phyloP scores from a whole-genome alignment of 2,797 vertebrate genomes.

The Tadarida brasiliensis region DNA sequence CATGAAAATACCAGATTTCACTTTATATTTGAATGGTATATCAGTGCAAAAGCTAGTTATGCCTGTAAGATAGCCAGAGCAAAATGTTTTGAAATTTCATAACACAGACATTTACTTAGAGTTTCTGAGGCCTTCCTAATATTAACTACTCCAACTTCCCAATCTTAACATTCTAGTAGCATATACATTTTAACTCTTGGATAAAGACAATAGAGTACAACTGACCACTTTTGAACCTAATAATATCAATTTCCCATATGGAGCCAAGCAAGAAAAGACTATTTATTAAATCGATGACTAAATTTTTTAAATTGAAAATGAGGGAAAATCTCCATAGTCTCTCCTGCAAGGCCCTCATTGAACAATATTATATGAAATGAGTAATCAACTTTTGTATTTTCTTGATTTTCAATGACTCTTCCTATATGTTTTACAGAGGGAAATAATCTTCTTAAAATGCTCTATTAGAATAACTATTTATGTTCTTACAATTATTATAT shows the following conservation, averaged over 20 bases:
- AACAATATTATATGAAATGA: constrained; percentile 25
- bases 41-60: not conserved
- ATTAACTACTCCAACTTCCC: not conserved
- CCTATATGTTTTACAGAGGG: not conserved
- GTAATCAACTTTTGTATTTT: not conserved
- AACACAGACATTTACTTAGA: not conserved
- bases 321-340: not conserved
- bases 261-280: not conserved
- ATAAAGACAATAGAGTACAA: not conserved
- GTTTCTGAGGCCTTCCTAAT: not conserved
- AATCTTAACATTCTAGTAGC: not conserved
- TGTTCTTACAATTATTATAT: not conserved
- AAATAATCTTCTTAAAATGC: not conserved
- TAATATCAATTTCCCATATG: not conserved
- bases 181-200: constrained; percentile 16
- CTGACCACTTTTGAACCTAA: constrained; percentile 16
- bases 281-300: not conserved
- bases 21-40: not conserved
- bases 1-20: constrained; percentile 9
- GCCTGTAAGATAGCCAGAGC: not conserved
- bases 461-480: not conserved
- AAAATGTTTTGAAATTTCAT: not conserved
- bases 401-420: not conserved
- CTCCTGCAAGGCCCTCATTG: not conserved
- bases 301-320: not conserved